These are phyloP conservation scores for Triplophysa bombifrons DNA, from an alignment of 2,797 vertebrate species.

Conservation along the genomic window DNA sequence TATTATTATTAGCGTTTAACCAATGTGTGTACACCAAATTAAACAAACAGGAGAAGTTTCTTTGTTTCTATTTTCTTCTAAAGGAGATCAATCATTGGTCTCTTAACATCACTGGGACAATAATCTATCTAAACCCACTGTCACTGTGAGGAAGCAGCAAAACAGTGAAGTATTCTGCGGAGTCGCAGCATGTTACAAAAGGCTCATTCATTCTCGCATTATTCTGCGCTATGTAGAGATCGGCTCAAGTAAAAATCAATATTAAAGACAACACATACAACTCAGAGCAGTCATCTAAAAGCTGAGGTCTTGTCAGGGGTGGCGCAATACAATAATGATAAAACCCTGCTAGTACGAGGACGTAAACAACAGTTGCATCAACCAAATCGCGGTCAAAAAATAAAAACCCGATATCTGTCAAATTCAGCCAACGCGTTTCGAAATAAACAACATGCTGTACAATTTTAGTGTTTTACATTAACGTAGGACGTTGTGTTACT, in stretches of 20 bases:
- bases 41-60: background rate
- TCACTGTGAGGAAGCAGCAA: background rate
- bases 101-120: background rate
- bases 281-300: constrained; percentile 73
- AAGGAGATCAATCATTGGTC: too few relatives aligned
- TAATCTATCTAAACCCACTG: too few relatives aligned
- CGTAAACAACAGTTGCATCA: constrained; percentile 44
- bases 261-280: background rate
- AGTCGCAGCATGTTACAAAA: background rate
- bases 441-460: too few relatives aligned
- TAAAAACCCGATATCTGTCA: background rate
- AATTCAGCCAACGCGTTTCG: background rate
- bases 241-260: background rate
- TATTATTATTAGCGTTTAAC: too few relatives aligned
- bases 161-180: background rate
- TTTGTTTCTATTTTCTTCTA: too few relatives aligned
- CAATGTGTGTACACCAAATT: background rate
- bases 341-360: constrained; percentile 6
- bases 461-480: background rate
- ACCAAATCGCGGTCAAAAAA: constrained; percentile 2
- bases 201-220: background rate
- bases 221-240: background rate
- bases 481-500: background rate
- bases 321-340: constrained; percentile 47
- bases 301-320: constrained; percentile 72